Conservation (phyloP, 2,888 invertebrate species). For the Aphodius sticticus region DNA sequence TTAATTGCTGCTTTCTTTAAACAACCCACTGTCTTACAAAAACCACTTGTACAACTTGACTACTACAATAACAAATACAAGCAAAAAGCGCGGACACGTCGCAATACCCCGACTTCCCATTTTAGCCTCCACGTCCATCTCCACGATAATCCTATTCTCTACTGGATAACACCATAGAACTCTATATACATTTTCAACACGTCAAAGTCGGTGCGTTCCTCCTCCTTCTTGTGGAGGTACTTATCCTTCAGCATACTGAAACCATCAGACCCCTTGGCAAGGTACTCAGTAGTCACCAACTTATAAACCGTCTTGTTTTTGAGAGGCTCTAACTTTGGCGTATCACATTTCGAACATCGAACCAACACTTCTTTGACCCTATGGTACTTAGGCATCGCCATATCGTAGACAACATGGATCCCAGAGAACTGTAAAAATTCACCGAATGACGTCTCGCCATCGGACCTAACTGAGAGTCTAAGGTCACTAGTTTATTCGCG, state of each 20-base stretch:
- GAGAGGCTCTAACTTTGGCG: conserved; percentile 67
- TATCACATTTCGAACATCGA: conserved; percentile 73
- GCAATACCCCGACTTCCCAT: not conserved
- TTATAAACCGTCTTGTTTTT: conserved; percentile 66
- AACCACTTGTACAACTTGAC: not conserved
- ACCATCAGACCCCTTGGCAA: conserved; percentile 79
- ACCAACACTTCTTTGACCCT: conserved; percentile 71
- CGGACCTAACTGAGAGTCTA: conserved; percentile 57
- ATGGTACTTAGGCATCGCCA: conserved; percentile 65
- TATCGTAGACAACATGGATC: conserved; percentile 73
- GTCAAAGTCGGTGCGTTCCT: not conserved
- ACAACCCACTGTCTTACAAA: not conserved
- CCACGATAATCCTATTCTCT: not conserved
- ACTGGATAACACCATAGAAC: conserved; percentile 5
- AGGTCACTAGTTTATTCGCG: conserved; percentile 71
- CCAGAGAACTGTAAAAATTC: conserved; percentile 87
- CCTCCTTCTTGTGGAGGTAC: not conserved
- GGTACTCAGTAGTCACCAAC: conserved; percentile 70
- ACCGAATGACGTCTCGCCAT: conserved; percentile 62
- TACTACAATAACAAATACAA: not conserved
- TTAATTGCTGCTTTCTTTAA: not conserved
- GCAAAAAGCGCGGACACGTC: not conserved
- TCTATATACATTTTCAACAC: not conserved
- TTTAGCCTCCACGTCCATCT: not conserved
- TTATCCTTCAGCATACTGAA: conserved; percentile 52